Conservation (phyloP, 2,113 vertebrate species). For the Chrysochloris asiatica region DNA sequence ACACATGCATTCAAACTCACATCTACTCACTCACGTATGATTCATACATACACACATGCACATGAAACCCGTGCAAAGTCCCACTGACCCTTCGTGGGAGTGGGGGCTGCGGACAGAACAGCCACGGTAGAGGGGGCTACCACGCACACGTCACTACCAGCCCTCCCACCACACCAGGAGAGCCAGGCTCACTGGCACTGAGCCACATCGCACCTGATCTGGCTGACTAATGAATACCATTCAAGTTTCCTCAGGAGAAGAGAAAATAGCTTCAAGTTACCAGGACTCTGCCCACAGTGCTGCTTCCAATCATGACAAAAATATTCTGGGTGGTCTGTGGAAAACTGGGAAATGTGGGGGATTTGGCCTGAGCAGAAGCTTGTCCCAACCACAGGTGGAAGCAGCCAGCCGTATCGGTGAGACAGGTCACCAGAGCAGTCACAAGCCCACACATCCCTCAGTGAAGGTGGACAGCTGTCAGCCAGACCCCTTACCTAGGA, state of each 20-base stretch:
- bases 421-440: background rate
- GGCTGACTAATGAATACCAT: conserved; percentile 82
- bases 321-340: background rate
- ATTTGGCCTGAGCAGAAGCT: background rate
- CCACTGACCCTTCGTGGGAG: background rate
- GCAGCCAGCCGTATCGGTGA: background rate
- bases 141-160: background rate
- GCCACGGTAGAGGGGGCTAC: background rate
- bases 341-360: background rate
- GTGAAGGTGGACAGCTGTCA: background rate
- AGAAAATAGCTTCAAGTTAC: conserved; percentile 82
- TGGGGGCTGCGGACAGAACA: accelerated
- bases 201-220: background rate
- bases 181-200: background rate
- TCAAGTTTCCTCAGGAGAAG: conserved; percentile 86
- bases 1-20: background rate
- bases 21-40: background rate
- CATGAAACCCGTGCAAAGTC: accelerated
- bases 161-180: background rate
- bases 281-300: conserved; percentile 81
- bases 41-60: background rate
- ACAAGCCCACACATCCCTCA: background rate
- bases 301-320: conserved; percentile 80
- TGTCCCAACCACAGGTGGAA: background rate
- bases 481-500: background rate